Evolutionary conservation across 1,140 invertebrate genomes (phyloP).

Genomic region (Sycophila sp.): DNA sequence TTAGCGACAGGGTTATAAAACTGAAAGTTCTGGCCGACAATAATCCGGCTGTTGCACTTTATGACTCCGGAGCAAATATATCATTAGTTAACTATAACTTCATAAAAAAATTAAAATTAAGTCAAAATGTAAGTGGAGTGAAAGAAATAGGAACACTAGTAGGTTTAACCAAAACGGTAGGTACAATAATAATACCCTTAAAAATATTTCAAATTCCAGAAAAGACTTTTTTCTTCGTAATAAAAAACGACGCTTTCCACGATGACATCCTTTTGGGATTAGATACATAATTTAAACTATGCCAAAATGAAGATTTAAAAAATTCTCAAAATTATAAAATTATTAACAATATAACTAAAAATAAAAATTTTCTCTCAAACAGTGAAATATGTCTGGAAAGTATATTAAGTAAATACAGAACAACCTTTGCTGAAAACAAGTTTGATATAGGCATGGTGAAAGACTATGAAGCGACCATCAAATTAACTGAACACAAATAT

Average conservation of each 20-base stretch:
- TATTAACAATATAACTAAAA: background rate
- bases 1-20: too few species aligned
- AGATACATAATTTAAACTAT: slow-evolving; percentile 33
- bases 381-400: slow-evolving; percentile 3
- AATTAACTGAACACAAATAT: slow-evolving; percentile 22
- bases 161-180: slow-evolving; percentile 22
- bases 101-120: slow-evolving; percentile 35
- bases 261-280: slow-evolving; percentile 33
- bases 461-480: slow-evolving; percentile 33
- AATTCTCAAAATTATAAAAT: slow-evolving; percentile 10
- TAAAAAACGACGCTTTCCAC: slow-evolving; percentile 36
- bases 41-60: slow-evolving; percentile 3
- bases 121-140: background rate
- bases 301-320: slow-evolving; percentile 28
- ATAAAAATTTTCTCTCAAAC: background rate
- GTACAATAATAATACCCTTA: slow-evolving; percentile 28
- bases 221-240: slow-evolving; percentile 24
- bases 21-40: background rate
- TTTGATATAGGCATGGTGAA: slow-evolving; percentile 34
- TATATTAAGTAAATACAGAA: slow-evolving; percentile 29
- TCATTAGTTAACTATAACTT: slow-evolving; percentile 48
- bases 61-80: slow-evolving; percentile 48
- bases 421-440: slow-evolving; percentile 39
- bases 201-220: slow-evolving; percentile 40
- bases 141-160: slow-evolving; percentile 24